These are phyloP conservation scores for Nibea coibor DNA, from an alignment of 2,113 vertebrate species.

Conservation along the genomic window DNA sequence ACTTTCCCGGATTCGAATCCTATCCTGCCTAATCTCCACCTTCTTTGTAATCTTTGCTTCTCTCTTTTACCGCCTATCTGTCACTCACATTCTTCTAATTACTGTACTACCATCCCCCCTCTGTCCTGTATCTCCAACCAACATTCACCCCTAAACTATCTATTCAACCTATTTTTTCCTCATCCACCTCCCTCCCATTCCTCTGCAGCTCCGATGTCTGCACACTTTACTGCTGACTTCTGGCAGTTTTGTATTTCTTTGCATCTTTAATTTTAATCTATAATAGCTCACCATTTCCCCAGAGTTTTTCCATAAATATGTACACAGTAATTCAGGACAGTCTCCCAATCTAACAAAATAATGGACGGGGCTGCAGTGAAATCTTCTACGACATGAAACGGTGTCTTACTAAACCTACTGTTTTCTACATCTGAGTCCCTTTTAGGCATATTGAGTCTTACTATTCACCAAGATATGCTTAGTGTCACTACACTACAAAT, in stretches of 20 bases:
- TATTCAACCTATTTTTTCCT: not conserved
- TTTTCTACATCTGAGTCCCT: not conserved
- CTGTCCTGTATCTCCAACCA: slow-evolving; percentile 27
- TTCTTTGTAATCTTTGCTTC: slow-evolving; percentile 51
- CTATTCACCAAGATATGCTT: not conserved
- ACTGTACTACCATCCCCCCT: slow-evolving; percentile 28
- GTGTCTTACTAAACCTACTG: not conserved
- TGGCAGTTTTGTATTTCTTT: slow-evolving; percentile 17
- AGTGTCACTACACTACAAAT: not conserved
- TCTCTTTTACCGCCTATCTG: slow-evolving; percentile 46
- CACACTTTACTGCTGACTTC: slow-evolving; percentile 17
- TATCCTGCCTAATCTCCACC: slow-evolving; percentile 55
- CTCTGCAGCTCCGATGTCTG: not conserved
- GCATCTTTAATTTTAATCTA: not conserved
- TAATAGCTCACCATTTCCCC: not conserved
- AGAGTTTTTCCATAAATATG: not conserved
- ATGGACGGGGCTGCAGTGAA: not conserved
- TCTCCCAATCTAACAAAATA: not conserved
- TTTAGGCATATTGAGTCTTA: not conserved
- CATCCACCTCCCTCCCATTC: not conserved
- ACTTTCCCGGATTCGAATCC: slow-evolving; percentile 41
- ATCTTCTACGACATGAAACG: not conserved
- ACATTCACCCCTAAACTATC: slow-evolving; percentile 31
- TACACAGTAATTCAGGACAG: not conserved
- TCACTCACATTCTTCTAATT: slow-evolving; percentile 57